A percentile compares a stretch with the other conserved stretches of the same genome.
Conservation (phyloP, 2,113 vertebrate species). For the Rana temporaria region DNA sequence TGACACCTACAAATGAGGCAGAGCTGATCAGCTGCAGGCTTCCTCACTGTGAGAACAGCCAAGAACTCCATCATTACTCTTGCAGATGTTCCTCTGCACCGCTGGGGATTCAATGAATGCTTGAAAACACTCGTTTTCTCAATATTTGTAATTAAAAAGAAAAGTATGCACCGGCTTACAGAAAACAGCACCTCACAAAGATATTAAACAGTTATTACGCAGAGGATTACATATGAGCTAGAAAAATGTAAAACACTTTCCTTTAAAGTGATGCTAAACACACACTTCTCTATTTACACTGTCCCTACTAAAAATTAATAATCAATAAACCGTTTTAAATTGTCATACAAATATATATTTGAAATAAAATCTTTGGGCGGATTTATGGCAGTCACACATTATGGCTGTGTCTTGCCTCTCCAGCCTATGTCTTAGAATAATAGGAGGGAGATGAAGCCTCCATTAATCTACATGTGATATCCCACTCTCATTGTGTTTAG, state of each 20-base stretch:
- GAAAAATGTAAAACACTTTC: not conserved
- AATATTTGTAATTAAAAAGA: conserved; percentile 52
- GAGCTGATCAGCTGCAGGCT: conserved; percentile 58
- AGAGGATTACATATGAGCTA: not conserved
- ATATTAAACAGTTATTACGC: not conserved
- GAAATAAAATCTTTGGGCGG: no score
- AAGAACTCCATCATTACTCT: conserved; percentile 62
- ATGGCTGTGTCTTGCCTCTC: no score
- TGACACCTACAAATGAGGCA: conserved; percentile 60
- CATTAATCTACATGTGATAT: no score
- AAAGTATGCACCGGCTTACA: conserved; percentile 31
- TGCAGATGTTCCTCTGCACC: conserved; percentile 61
- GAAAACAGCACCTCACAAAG: conserved; percentile 1
- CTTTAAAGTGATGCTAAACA: not conserved
- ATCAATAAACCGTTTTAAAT: no score
- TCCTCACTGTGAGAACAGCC: conserved; percentile 58
- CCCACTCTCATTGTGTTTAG: no score
- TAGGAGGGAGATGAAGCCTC: no score
- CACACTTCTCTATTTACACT: no score
- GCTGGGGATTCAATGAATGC: conserved; percentile 61
- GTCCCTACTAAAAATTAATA: no score
- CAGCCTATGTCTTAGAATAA: no score
- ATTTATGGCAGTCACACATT: no score
- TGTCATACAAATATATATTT: no score
- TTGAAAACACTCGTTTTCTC: conserved; percentile 40